Percentiles rank a stretch among this genome's conserved stretches.
phyloP scores from a whole-genome alignment of 2,113 vertebrate species.

The Campylomormyrus numenius region DNA sequence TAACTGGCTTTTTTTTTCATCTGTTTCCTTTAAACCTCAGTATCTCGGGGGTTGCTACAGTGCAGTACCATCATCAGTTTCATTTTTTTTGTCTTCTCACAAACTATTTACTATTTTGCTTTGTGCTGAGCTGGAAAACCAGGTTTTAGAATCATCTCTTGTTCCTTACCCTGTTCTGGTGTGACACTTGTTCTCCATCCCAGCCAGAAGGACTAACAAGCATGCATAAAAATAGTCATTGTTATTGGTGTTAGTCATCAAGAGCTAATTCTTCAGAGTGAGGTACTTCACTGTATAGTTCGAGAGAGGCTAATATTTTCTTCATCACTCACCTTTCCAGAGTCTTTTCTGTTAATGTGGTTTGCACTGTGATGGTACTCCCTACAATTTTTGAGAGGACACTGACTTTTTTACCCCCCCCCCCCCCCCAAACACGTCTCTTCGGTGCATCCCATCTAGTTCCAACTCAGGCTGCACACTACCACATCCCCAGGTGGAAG shows the following conservation, averaged over 20 bases:
- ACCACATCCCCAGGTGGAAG: not conserved
- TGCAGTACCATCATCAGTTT: not conserved
- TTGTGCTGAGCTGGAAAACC: not conserved
- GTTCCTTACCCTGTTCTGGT: not conserved
- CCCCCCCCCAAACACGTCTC: constrained; percentile 54
- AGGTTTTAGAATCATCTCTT: not conserved
- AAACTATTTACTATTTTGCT: not conserved
- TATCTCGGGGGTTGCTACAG: not conserved
- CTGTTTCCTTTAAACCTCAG: not conserved
- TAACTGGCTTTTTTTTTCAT: not conserved
- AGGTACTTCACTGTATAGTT: not conserved
- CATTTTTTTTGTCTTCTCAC: not conserved
- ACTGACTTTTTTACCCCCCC: not conserved
- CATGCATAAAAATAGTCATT: not conserved
- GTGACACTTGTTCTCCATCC: not conserved
- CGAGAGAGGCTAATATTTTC: not conserved
- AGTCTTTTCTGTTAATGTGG: not conserved
- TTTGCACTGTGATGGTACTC: not conserved
- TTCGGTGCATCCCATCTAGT: constrained; percentile 72
- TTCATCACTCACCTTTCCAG: not conserved
- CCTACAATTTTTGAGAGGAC: not conserved
- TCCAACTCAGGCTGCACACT: constrained; percentile 11
- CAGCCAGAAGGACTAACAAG: not conserved
- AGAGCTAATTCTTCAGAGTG: not conserved
- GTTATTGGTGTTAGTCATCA: not conserved